A percentile compares a stretch with the other conserved stretches of the same genome.
These are phyloP conservation scores for Lophotriccus pileatus DNA, from an alignment of 2,797 vertebrate genomes.

Conservation along the genomic window DNA sequence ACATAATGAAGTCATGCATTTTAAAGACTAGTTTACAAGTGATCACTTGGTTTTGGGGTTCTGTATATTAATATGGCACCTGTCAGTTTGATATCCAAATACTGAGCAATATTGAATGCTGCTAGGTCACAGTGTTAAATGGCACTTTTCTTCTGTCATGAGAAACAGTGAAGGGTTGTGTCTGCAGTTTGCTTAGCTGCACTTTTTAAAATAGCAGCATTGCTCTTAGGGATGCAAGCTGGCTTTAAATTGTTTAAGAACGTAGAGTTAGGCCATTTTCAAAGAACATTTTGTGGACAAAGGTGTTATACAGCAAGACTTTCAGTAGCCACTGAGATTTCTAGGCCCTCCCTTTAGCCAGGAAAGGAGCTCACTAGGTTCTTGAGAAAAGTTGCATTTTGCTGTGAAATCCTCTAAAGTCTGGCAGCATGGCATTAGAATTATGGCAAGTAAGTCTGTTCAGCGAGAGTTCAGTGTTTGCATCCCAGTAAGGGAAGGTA, in stretches of 20 bases:
- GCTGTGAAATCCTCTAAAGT: background rate
- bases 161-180: background rate
- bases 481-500: background rate
- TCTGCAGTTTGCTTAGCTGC: background rate
- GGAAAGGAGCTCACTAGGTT: background rate
- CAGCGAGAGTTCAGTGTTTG: background rate
- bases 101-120: background rate
- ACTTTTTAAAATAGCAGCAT: background rate
- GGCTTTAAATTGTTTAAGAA: background rate
- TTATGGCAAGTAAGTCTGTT: background rate
- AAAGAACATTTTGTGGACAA: background rate
- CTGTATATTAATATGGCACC: background rate
- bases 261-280: background rate
- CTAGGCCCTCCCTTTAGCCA: background rate
- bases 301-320: background rate
- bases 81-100: background rate
- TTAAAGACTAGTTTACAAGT: background rate
- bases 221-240: background rate
- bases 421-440: background rate
- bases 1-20: background rate
- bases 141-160: background rate
- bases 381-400: background rate
- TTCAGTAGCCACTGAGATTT: background rate
- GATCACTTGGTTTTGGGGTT: background rate
- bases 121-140: background rate